Percentiles rank a stretch among this genome's conserved stretches.
Evolutionary conservation across 2,888 invertebrate species (phyloP).

Genomic region (Ennomos erosarius): DNA sequence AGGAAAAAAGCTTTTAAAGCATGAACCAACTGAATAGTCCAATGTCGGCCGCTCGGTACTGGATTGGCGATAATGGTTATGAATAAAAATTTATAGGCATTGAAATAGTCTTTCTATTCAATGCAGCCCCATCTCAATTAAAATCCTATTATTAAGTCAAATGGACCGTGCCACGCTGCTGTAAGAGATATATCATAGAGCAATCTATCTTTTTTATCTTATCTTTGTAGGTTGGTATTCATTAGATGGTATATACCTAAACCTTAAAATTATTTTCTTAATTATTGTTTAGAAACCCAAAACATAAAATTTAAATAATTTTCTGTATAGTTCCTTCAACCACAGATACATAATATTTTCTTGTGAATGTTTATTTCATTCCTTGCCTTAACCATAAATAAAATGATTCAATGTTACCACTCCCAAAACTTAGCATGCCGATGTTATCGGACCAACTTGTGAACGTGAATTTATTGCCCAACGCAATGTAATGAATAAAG

Average conservation of each 20-base stretch:
- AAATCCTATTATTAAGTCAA: constrained; percentile 72
- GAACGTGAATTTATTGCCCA: constrained; percentile 47
- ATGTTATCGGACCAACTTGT: constrained; percentile 40
- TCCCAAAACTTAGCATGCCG: constrained; percentile 27
- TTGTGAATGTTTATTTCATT: constrained; percentile 1
- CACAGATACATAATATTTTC: neutral
- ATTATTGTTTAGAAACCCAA: no score
- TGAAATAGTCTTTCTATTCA: constrained; percentile 69
- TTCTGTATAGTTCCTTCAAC: neutral
- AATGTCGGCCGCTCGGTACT: constrained; percentile 46
- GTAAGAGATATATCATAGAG: constrained; percentile 52
- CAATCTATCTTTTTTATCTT: constrained; percentile 39
- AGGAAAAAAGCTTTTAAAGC: constrained; percentile 11
- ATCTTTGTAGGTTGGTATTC: constrained; percentile 23
- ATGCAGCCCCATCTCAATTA: constrained; percentile 76
- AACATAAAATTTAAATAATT: neutral
- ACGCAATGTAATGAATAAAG: constrained; percentile 51
- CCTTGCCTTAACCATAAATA: constrained; percentile 7
- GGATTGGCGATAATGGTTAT: constrained; percentile 62
- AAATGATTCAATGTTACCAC: constrained; percentile 15
- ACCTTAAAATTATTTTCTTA: no score
- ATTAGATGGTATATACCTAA: no score
- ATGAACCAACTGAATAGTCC: constrained; percentile 9
- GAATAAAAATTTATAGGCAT: constrained; percentile 73
- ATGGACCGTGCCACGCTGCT: constrained; percentile 63